phyloP scores from a whole-genome alignment of 2,113 vertebrate species.

The Thamnophis sirtalis region DNA sequence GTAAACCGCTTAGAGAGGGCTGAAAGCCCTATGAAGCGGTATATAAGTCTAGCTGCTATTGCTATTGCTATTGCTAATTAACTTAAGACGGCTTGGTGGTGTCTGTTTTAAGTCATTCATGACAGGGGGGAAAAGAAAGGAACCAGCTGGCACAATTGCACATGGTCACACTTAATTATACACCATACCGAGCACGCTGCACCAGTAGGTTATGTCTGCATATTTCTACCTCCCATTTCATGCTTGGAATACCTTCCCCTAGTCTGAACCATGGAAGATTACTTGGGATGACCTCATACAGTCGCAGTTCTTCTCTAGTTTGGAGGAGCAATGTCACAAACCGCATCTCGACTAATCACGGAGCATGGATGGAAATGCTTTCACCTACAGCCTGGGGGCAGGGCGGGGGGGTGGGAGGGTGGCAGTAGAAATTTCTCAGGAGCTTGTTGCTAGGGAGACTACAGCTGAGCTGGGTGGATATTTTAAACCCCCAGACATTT shows the following conservation, averaged over 20 bases:
- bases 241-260: not conserved
- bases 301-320: not conserved
- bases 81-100: too few species aligned
- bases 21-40: too few species aligned
- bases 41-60: too few species aligned
- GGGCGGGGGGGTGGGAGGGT: too few species aligned
- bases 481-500: not conserved
- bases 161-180: not conserved
- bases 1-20: too few species aligned
- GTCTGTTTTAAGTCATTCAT: not conserved
- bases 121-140: not conserved
- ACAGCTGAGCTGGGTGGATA: not conserved
- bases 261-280: not conserved
- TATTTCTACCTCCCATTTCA: not conserved
- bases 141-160: not conserved
- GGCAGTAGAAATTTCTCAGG: not conserved
- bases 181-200: not conserved
- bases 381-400: not conserved
- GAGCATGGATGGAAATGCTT: not conserved
- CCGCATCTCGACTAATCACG: not conserved
- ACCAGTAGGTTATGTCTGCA: not conserved
- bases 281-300: not conserved
- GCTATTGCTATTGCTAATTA: too few species aligned
- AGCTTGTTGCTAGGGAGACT: not conserved
- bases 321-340: not conserved